These are phyloP conservation scores for Nasua narica DNA, from an alignment of 2,797 vertebrate genomes.

Conservation along the genomic window DNA sequence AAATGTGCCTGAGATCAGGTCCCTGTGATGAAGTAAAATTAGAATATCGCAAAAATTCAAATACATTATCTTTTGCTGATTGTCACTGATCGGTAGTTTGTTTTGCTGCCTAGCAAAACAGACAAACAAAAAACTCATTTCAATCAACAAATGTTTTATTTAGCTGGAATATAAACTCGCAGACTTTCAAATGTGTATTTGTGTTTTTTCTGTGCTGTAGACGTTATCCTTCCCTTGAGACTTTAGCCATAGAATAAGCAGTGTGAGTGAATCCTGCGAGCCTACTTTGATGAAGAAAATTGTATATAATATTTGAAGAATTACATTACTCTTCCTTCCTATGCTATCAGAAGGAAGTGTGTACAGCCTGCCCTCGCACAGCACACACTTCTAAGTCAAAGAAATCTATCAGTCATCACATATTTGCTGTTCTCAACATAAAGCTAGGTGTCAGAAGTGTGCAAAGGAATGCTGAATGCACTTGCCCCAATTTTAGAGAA, in stretches of 20 bases:
- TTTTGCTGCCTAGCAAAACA: background rate
- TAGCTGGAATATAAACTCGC: background rate
- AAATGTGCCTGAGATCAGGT: background rate
- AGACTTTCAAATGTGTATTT: background rate
- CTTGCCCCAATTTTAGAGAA: background rate
- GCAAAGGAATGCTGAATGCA: background rate
- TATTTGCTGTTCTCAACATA: background rate
- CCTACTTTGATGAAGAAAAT: background rate
- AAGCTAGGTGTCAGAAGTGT: background rate
- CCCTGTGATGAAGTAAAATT: background rate
- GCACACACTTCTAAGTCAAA: background rate
- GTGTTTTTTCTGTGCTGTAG: background rate
- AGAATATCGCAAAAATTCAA: slow-evolving; percentile 17
- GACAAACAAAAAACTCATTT: background rate
- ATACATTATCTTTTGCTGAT: background rate
- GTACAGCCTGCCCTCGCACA: background rate
- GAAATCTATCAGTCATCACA: background rate
- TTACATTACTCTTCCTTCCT: background rate
- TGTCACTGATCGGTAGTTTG: background rate
- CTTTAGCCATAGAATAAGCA: background rate
- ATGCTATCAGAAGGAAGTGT: background rate
- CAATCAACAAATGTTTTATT: slow-evolving; percentile 7
- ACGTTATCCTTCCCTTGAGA: background rate
- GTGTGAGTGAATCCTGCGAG: background rate
- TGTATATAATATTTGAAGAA: background rate